Base-by-base conservation (phyloP, 2,888 invertebrate species). In the Diogma glabrata region DNA sequence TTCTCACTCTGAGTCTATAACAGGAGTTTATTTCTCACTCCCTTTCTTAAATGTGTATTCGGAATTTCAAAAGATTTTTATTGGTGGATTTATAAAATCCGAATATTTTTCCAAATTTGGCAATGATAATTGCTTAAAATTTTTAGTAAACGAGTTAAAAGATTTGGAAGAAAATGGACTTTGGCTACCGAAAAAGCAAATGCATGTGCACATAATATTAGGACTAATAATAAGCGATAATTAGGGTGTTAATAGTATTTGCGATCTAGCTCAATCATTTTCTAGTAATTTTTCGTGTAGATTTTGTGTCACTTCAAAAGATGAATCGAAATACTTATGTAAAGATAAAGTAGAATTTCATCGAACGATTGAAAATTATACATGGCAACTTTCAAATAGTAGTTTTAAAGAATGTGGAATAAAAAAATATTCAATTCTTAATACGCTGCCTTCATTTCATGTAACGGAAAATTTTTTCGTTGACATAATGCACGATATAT, bases 401-500 rank as follows among this genome's bases (percentile, higher is more conserved):
- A 48, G 57, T 51, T 55, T 54, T 51, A 51, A 52, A 36, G 38
- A 56, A 53, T 57, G 53, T 36, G 59, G 57, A 1, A 55, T 48
- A n/a, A n/a, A n/a, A n/a, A n/a, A n/a, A n/a, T n/a, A n/a, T n/a
- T n/a, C n/a, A n/a, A n/a, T n/a, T n/a, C n/a, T n/a, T n/a, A n/a
- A n/a, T n/a, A n/a, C n/a, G n/a, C n/a, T n/a, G n/a, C n/a, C n/a
- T n/a, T n/a, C n/a, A n/a, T n/a, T n/a, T n/a, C n/a, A n/a, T n/a
- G n/a, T n/a, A n/a, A n/a, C n/a, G n/a, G n/a, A n/a, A n/a, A n/a
- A n/a, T n/a, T n/a, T n/a, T n/a, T n/a, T n/a, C n/a, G n/a, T n/a
- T n/a, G n/a, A n/a, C n/a, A 20, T 58, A 7, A 61, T 60, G 59
- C 61, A 61, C 47, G 60, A 60, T 50, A 4, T 58, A 14, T 58